A percentile compares a stretch with the other conserved stretches of the same genome.
These are phyloP conservation scores for Mus pahari DNA, from an alignment of 2,113 vertebrate genomes.

Conservation along the genomic window DNA sequence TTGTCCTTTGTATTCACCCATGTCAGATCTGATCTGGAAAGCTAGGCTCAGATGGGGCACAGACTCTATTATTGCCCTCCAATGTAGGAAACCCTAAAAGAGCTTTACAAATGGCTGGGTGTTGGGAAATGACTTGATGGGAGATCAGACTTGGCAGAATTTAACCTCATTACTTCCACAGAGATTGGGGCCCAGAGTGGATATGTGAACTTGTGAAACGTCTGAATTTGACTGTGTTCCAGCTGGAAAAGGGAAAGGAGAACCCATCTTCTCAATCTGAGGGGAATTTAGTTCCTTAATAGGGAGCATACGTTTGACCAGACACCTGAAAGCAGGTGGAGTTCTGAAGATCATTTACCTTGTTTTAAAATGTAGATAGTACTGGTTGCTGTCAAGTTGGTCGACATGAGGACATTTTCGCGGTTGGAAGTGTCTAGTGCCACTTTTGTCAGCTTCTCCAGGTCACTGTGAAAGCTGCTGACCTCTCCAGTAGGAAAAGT, in stretches of 20 bases:
- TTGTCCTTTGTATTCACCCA: neutral
- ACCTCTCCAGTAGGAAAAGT: constrained; percentile 97
- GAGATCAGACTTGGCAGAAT: constrained; percentile 28
- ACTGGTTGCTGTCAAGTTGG: constrained; percentile 95
- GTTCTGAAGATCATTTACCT: constrained; percentile 86
- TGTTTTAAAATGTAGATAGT: constrained; percentile 96
- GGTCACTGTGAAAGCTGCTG: constrained; percentile 94
- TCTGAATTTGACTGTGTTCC: constrained; percentile 31
- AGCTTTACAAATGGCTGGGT: constrained; percentile 47
- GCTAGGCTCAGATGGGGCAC: constrained; percentile 23
- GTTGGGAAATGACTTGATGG: constrained; percentile 34
- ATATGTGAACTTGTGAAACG: constrained; percentile 25
- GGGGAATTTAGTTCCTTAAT: neutral
- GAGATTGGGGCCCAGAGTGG: neutral
- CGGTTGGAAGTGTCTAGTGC: constrained; percentile 93
- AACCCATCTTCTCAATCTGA: neutral
- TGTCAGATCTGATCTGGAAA: constrained; percentile 1
- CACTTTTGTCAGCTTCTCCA: constrained; percentile 94
- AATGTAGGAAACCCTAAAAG: constrained; percentile 28
- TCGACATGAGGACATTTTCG: constrained; percentile 95
- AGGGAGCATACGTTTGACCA: neutral
- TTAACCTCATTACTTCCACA: constrained; percentile 4
- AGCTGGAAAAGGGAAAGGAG: constrained; percentile 30
- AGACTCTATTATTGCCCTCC: constrained; percentile 4
- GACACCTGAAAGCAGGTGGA: neutral